Conservation (phyloP, 2,113 vertebrate species). For the Cephalopterus ornatus region DNA sequence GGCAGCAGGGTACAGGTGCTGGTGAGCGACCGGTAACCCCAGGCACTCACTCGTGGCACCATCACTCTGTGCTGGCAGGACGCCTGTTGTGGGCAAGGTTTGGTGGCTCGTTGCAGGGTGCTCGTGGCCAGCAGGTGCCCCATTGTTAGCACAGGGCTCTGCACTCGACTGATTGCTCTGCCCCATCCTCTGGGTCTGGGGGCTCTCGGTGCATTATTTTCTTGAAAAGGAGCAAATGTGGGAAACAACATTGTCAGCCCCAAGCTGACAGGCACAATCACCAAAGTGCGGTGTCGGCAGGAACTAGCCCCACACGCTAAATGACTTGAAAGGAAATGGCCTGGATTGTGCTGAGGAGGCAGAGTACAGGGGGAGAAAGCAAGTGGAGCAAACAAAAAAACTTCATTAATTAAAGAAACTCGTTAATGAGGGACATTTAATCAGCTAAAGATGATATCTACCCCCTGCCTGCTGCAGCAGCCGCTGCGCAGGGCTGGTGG, state of each 20-base stretch:
- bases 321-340: constrained; percentile 71
- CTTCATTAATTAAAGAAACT: constrained; percentile 82
- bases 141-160: accelerated
- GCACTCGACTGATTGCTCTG: accelerated
- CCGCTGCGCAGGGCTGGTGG: not conserved
- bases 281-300: constrained; percentile 77
- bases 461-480: not conserved
- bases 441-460: constrained; percentile 73
- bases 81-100: accelerated
- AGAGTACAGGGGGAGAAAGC: constrained; percentile 67
- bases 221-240: constrained; percentile 50
- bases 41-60: not conserved
- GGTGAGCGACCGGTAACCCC: not conserved
- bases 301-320: constrained; percentile 55
- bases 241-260: constrained; percentile 65
- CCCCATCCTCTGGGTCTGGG: accelerated
- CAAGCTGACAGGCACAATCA: constrained; percentile 61
- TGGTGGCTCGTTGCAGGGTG: accelerated
- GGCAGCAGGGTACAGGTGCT: not conserved
- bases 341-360: constrained; percentile 79
- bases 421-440: constrained; percentile 81
- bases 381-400: constrained; percentile 77
- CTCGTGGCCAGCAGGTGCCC: not conserved
- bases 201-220: not conserved
- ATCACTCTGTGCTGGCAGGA: accelerated